Base-by-base conservation (phyloP, 1,140 invertebrate species). In the Ridgeia piscesae region DNA sequence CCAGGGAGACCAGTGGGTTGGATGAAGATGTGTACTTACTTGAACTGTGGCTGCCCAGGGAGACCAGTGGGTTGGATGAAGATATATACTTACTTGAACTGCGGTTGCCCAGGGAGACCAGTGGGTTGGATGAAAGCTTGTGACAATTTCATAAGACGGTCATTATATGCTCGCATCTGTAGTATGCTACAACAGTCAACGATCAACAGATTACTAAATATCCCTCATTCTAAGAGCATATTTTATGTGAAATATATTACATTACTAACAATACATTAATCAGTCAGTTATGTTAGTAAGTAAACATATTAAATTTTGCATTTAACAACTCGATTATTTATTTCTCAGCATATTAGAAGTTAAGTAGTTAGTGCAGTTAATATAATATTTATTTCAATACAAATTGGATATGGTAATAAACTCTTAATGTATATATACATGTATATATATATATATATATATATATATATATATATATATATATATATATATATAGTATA, bases 41-140 rank as follows among this genome's bases (percentile, higher is more conserved):
- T 77, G 58, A 77, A 77, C 58, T 14, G 58, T 77, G 58, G 27
- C 27, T 77, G 27, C 14, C 58, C 58, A 77, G 42, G 42, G 42
- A 42, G 42, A 42, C 42, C 42, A 11, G 42, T 42, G 42, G 42
- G 42, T 42, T 42, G 42, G 42, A 42, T 77, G 58, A 77, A 77
- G 58, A 77, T 77, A 77, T 77, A 21, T 77, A 77, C 58, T 77
- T 77, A 77, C 58, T 77, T 77, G 58, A 77, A 77, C 58, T 77
- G 58, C 27, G 58, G 58, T 77, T 77, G 0, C 58, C 58, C 58
- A 0, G 58, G 58, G 58, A 77, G 58, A 77, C 58, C 35, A 27
- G 89, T 90, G 17, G 89, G 89, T 42, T 90, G 91, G 33, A 92
- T 33, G 50, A 92, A 92, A 33, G 91, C 33, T 88, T 92, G 48